Base-by-base conservation (phyloP, 2,797 vertebrate genomes). In the Botia almorhae region DNA sequence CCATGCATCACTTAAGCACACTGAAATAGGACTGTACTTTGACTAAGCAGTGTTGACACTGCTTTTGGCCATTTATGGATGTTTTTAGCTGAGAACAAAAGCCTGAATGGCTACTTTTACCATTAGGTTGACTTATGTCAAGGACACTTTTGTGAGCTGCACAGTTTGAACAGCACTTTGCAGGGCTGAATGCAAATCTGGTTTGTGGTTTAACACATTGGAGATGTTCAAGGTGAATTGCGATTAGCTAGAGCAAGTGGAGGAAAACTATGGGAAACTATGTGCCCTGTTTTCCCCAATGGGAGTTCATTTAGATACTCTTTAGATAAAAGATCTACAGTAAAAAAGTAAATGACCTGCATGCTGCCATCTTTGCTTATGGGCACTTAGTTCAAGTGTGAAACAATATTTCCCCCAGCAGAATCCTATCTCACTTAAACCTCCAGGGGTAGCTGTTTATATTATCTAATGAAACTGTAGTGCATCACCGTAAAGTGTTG, bases 101-200 rank as follows among this genome's bases (percentile, higher is more conserved):
- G 26, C 56, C 13, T 67, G 4, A 67, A 67, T 67, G 48, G 33
- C 63, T 39, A 68, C 74, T 23, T 51, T 76, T 68, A 23, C 63
- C 19, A 56, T n/a, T 55, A 12, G 36, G n/a, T 21, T 68, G 50
- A 76, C 33, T 19, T 76, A 46, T 43, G 16, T 68, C 2, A 64
- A 75, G 33, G 29, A 43, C 14, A 2, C 39, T 11, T 67, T 16
- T 55, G 23, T 16, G 23, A 14, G 12, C 58, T 61, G 23, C 58
- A 61, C 10, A 33, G 14, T 63, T 33, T 63, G 26, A 33, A 63
- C 13, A 63, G 60, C 26, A 63, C 26, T 63, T 5, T 51, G 26
- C 60, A 33, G 60, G 60, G 23, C 4, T 61, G 60, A 61, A 61
- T 29, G 60, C 60, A 61, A 33, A 61, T 29, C 26, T 61, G 55